phyloP scores from a whole-genome alignment of 2,113 vertebrate species.

The Tetrax tetrax region DNA sequence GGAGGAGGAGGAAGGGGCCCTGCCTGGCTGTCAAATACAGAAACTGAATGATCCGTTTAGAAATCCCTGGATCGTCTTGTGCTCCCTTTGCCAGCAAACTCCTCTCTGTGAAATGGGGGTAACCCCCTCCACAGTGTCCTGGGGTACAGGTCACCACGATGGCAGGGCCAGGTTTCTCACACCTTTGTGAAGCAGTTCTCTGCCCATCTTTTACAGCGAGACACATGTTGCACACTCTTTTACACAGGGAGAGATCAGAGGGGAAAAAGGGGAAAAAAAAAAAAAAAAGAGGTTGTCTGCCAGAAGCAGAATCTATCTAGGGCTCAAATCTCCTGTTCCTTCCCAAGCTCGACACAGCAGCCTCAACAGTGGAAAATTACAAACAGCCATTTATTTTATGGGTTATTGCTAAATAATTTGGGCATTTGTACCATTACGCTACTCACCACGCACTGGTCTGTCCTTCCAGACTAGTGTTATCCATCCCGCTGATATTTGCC shows the following conservation, averaged over 20 bases:
- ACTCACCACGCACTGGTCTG: neutral
- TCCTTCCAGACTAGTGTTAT: neutral
- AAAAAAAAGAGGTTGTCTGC: neutral
- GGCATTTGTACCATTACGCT: neutral
- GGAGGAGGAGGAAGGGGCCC: neutral
- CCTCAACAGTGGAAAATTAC: neutral
- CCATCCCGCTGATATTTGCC: neutral
- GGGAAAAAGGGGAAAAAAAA: neutral
- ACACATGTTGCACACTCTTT: neutral
- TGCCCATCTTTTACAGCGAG: neutral
- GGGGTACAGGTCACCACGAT: rapidly evolving
- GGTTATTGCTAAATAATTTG: neutral
- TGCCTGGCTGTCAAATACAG: neutral
- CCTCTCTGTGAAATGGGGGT: neutral
- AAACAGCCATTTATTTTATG: neutral
- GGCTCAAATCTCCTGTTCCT: neutral
- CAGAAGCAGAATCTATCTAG: neutral
- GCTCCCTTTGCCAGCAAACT: neutral
- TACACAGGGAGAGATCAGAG: neutral
- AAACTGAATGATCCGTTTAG: neutral
- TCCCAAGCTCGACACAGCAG: neutral
- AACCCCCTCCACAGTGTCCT: rapidly evolving
- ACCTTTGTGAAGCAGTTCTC: neutral
- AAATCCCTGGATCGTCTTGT: neutral
- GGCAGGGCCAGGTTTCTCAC: neutral